Conservation (phyloP, 1,140 invertebrate species). For the Notospermus geniculatus region DNA sequence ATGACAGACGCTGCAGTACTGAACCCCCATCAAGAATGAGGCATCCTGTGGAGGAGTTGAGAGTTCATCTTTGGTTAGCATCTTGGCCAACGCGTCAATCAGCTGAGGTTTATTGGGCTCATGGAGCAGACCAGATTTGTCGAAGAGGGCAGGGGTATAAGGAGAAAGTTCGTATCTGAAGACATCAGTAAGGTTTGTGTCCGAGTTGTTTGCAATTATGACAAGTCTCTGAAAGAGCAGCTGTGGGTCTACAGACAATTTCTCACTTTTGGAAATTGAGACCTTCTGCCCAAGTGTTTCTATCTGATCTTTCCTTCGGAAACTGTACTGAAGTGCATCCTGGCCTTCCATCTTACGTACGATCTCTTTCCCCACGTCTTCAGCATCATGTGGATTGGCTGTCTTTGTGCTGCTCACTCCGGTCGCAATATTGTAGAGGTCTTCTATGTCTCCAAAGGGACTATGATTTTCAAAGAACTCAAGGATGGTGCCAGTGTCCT, state of each 20-base stretch:
- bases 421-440: slow-evolving; percentile 22
- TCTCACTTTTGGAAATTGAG: slow-evolving; percentile 7
- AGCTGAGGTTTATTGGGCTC: slow-evolving; percentile 19
- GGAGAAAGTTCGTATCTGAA: slow-evolving; percentile 24
- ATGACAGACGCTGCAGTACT: slow-evolving; percentile 13
- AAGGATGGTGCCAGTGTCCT: slow-evolving; percentile 20
- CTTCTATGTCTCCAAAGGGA: slow-evolving; percentile 16
- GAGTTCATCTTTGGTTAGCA: background rate
- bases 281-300: slow-evolving; percentile 16
- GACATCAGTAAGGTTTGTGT: slow-evolving; percentile 6
- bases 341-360: slow-evolving; percentile 20
- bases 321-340: slow-evolving; percentile 15
- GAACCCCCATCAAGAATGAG: slow-evolving; percentile 27
- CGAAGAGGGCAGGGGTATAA: slow-evolving; percentile 24
- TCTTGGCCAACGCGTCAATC: slow-evolving; percentile 23
- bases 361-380: slow-evolving; percentile 20
- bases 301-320: slow-evolving; percentile 20
- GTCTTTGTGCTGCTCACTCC: slow-evolving; percentile 7
- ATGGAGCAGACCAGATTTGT: slow-evolving; percentile 17
- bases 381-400: slow-evolving; percentile 20
- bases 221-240: slow-evolving; percentile 28
- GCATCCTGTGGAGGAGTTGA: background rate
- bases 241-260: slow-evolving; percentile 19
- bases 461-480: slow-evolving; percentile 16
- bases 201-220: slow-evolving; percentile 3